Base-by-base conservation (phyloP, 37 sponge, comb jelly and placozoan genomes). In the Haliclona indistincta region DNA sequence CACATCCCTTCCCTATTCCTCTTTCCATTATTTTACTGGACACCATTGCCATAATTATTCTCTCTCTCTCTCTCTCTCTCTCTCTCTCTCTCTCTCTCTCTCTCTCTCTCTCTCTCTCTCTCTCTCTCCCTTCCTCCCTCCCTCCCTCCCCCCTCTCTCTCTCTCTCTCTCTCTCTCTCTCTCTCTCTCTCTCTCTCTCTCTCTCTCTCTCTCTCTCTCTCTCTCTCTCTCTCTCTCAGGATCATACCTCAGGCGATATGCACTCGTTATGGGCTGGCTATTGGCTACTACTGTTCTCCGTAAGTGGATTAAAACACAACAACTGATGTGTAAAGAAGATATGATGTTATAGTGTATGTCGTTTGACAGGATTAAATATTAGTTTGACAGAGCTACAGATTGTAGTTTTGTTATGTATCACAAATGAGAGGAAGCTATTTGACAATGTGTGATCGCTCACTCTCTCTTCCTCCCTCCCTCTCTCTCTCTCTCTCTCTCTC, bases 211-310 rank as follows among this genome's bases (percentile, higher is more conserved):
- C 13, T 33, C 28, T 56, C 8, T 6, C 6, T n/a, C n/a, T n/a
- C n/a, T n/a, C n/a, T n/a, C n/a, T n/a, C n/a, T n/a, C n/a, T n/a
- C 22, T 32, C 43, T 19, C 34, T 13, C 52, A 92, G 92, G 72
- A 81, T 93, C 15, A 65, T 93, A 35, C 93, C 93, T 28, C 93
- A 93, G 70, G 93, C 93, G 3, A 32, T 93, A 38, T 93, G 93
- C 52, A 88, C 93, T 20, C 55, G 93, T 26, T 93, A 73, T 81
- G 90, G 93, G 0, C 73, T 93, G 52, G 89, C 93, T 35, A 93
- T 93, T 76, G 93, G 93, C 41, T 93, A 93, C 61, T 93, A 93
- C 75, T 81, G 74, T 38, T 80, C 93, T 40, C 93, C 93, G 74
- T 86, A 61, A 86, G 87, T 81, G 23, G 15, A n/a, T n/a, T n/a